phyloP scores from a whole-genome alignment of 2,113 vertebrate species.

The Spea bombifrons region DNA sequence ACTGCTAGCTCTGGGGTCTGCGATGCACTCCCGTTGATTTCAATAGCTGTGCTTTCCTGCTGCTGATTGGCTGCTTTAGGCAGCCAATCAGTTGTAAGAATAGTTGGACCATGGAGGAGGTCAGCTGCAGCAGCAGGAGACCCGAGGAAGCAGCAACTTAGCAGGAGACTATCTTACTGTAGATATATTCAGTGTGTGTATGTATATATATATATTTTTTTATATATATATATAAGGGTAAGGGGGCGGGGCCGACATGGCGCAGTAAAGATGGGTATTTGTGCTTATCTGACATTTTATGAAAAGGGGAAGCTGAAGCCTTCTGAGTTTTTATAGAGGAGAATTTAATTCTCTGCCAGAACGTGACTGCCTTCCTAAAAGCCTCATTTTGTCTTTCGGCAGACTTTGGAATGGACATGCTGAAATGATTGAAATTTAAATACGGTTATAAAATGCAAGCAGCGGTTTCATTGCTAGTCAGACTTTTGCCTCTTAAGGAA shows the following conservation, averaged over 20 bases:
- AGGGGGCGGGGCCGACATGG: neutral
- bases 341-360: constrained; percentile 36
- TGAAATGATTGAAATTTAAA: constrained; percentile 17
- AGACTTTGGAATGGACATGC: neutral
- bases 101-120: no score
- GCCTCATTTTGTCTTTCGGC: constrained; percentile 27
- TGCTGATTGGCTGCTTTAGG: no score
- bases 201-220: no score
- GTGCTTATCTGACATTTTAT: constrained; percentile 1
- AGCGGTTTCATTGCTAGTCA: neutral
- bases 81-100: no score
- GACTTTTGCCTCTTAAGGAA: constrained; percentile 39
- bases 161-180: no score
- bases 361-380: constrained; percentile 2
- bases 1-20: no score
- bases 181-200: no score
- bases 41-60: no score
- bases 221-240: no score
- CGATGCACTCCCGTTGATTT: no score
- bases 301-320: neutral
- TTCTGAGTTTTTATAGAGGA: constrained; percentile 25
- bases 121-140: no score
- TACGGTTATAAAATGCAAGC: constrained; percentile 18
- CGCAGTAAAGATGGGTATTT: neutral
- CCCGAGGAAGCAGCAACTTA: no score